A percentile compares a stretch with the other conserved stretches of the same genome.
These are phyloP conservation scores for Ernsta delagoae DNA, from an alignment of 2,888 invertebrate genomes.

Conservation along the genomic window DNA sequence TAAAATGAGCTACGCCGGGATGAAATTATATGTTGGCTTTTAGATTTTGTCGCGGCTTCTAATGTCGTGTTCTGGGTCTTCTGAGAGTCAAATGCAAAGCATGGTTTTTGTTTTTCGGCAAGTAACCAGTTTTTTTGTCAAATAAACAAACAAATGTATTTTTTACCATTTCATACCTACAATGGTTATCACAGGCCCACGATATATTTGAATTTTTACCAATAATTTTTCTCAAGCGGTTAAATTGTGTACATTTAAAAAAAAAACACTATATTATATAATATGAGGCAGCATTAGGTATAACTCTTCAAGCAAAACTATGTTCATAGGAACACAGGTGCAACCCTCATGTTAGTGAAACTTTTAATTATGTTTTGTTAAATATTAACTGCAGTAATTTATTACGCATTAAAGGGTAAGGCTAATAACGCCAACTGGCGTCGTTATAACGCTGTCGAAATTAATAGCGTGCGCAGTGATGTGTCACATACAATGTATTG, in stretches of 20 bases:
- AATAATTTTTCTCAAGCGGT: too few relatives aligned
- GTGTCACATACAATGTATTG: slow-evolving; percentile 37
- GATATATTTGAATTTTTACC: too few relatives aligned
- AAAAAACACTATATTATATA: too few relatives aligned
- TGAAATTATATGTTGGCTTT: slow-evolving; percentile 24
- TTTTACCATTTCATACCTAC: too few relatives aligned
- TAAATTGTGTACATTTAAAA: too few relatives aligned
- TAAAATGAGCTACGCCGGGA: slow-evolving; percentile 14
- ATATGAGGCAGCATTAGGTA: too few relatives aligned
- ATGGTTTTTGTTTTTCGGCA: neutral
- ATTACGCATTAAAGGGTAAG: slow-evolving; percentile 80
- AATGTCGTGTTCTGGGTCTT: neutral
- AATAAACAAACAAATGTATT: too few relatives aligned
- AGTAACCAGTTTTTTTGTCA: too few relatives aligned
- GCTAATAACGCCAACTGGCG: slow-evolving; percentile 79
- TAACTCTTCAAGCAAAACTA: slow-evolving; percentile 11
- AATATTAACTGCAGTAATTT: slow-evolving; percentile 82
- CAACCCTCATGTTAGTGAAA: slow-evolving; percentile 56
- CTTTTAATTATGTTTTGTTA: slow-evolving; percentile 81
- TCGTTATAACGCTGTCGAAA: slow-evolving; percentile 78
- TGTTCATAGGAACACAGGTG: neutral
- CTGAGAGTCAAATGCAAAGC: neutral
- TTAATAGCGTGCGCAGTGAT: slow-evolving; percentile 71
- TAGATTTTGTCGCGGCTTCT: slow-evolving; percentile 2
- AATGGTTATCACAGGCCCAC: too few relatives aligned